Evolutionary conservation across 2,113 vertebrate species (phyloP), one percentile per base, ranked within the genome.

Genomic region (Ardeotis arabs): DNA sequence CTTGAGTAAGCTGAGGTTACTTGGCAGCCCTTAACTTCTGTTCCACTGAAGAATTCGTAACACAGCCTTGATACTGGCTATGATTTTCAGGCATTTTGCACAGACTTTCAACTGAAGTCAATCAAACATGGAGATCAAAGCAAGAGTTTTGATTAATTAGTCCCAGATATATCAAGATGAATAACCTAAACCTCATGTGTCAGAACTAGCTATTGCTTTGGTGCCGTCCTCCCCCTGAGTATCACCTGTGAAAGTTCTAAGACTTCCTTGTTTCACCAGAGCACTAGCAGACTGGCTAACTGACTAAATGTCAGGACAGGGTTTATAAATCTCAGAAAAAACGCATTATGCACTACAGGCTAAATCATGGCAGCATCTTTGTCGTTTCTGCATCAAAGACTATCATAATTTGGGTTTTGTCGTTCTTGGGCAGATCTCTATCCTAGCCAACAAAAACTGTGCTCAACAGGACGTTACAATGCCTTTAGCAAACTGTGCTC

Each of bases 101-200:
- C 88, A 88, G 49, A 28, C 59, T 84, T 87, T 56, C 66, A 87
- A 45, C 53, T 66, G 62, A 83, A 85, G 41, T 69, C 66, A 84
- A 89, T 58, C 56, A 59, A 92, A 91, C 12, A 47, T 2, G 14
- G 80, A 92, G 73, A 94, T 88, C 59, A 92, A 86, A 92, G 83
- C 56, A 84, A 84, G 21, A 53, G 24, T 9, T 92, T 93, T 85
- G 64, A 90, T 92, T 92, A 93, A 94, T 84, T 93, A 89, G 68
- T 35, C 47, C 39, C 69, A 93, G 76, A 84, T 68, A 59, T 23
- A 90, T 72, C 60, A 79, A 78, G 78, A 90, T 53, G 56, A 94
- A 75, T 75, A 94, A 89, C 68, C 60, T 60, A 78, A 84, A 84
- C 39, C 35, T 56, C 6, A 0, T 9, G 53, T 39, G 39, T 67